Base-by-base conservation (phyloP, 1,140 invertebrate genomes). In the Trichogramma pretiosum region DNA sequence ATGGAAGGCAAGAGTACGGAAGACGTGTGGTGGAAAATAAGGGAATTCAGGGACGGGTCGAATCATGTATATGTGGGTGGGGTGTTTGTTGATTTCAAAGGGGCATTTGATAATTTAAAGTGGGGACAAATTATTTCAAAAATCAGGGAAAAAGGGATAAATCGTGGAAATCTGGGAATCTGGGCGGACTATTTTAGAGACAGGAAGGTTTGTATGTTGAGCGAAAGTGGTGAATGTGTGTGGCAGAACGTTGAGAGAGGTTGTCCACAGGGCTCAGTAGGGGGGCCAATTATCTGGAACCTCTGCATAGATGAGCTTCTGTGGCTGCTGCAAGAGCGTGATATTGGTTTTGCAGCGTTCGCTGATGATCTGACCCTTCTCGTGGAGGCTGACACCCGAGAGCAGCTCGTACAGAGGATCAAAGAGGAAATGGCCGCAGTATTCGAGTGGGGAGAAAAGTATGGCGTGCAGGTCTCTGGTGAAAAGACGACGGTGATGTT, bases 271-370 rank as follows among this genome's bases (percentile, higher is more conserved):
- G 58, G 57, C 1, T 54, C 53, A 13, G 44, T 57, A 16, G 37
- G 23, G 33, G 54, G 52, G 7, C 59, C 54, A 22, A 22, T 35
- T 11, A 32, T 58, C n/a, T 60, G 59, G 56, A 61, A 63, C 21
- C 26, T 59, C 0, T 45, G 48, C 41, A 54, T 60, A 52, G 50
- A 62, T 50, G 47, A 46, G 2, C n/a, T 61, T 9, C 32, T 61
- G 17, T 13, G 32, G 19, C 17, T 26, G 9, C 23, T 60, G 8
- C 7, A 5, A 7, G 22, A 38, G 26, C 26, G 5, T 7, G 11
- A 7, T 2, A 42, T 17, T 14, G 43, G 55, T 16, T 39, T 46
- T 5, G 47, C 50, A 30, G 61, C 56, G 1, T 60, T 56, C 51
- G 59, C 59, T 2, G 59, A 61, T 39, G 56, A 61, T 19, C 33